Percentiles rank a stretch among this genome's conserved stretches.
Conservation (phyloP, 1,140 invertebrate genomes). For the Sycobia sp. region DNA sequence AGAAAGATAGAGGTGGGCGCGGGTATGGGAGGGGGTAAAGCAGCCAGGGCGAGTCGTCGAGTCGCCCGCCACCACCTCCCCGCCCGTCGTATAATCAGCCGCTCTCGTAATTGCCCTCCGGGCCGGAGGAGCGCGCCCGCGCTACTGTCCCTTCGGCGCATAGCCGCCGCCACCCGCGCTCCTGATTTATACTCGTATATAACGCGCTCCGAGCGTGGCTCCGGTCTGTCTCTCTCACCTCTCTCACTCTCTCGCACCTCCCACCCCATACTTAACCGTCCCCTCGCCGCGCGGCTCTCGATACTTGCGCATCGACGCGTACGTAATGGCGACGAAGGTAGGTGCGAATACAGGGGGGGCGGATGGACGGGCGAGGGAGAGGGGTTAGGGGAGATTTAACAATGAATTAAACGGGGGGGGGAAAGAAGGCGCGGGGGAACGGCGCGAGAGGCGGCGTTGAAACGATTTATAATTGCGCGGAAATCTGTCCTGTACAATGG, state of each 20-base stretch:
- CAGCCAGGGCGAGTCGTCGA: background rate
- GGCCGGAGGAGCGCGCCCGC: background rate
- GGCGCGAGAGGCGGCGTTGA: background rate
- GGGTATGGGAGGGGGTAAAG: too few relatives aligned
- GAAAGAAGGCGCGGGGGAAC: too few relatives aligned
- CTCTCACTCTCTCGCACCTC: too few relatives aligned
- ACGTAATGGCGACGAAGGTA: background rate
- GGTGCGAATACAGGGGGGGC: background rate
- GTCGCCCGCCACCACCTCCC: constrained; percentile 9
- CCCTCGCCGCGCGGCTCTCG: background rate
- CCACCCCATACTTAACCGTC: too few relatives aligned
- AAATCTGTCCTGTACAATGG: too few relatives aligned
- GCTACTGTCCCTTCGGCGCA: background rate
- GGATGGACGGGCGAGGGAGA: background rate
- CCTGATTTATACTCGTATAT: constrained; percentile 38
- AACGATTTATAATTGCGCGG: background rate
- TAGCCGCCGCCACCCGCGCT: background rate
- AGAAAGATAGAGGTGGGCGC: too few relatives aligned
- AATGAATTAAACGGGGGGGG: background rate
- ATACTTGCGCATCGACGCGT: constrained; percentile 6
- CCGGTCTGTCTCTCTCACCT: too few relatives aligned
- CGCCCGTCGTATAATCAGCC: constrained; percentile 38
- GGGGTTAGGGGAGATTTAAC: background rate
- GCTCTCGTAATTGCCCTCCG: constrained; percentile 36
- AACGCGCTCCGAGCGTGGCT: too few relatives aligned